Conservation (phyloP, 2,113 vertebrate genomes). For the Gobius niger region DNA sequence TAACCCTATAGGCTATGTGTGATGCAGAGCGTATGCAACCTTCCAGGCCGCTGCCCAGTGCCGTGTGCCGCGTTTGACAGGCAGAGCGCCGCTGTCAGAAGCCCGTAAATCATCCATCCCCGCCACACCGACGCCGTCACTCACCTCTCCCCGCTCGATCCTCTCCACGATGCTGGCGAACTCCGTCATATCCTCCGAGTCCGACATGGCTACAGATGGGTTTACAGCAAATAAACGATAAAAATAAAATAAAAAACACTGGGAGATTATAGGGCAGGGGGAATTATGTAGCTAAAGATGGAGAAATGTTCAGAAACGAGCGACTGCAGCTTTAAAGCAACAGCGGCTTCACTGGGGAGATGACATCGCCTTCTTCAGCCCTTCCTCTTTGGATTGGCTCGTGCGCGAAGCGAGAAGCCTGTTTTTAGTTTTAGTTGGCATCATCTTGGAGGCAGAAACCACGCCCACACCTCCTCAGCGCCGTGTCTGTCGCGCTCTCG, state of each 20-base stretch:
- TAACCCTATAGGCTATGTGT: not conserved
- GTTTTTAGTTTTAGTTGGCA: conserved; percentile 55
- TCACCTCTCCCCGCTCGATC: conserved; percentile 85
- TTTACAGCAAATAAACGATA: not conserved
- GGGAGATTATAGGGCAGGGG: not conserved
- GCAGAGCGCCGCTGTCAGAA: conserved; percentile 47
- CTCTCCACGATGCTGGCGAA: conserved; percentile 88
- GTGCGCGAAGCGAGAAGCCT: conserved; percentile 46
- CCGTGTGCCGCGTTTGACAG: conserved; percentile 5
- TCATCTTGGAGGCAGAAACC: conserved; percentile 61
- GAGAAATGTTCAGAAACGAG: not conserved
- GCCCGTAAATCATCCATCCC: conserved; percentile 41
- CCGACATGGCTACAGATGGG: conserved; percentile 75
- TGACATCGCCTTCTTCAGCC: conserved; percentile 31
- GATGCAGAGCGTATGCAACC: not conserved
- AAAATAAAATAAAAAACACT: not conserved
- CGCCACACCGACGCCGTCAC: too few relatives aligned
- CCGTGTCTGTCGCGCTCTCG: conserved; percentile 33
- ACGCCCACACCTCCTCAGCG: conserved; percentile 64
- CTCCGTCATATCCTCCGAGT: conserved; percentile 74
- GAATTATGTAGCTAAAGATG: not conserved
- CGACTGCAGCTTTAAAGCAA: conserved; percentile 25
- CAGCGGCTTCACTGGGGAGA: conserved; percentile 31
- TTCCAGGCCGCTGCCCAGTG: not conserved
- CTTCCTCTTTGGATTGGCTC: conserved; percentile 26